Evolutionary conservation across 2,797 vertebrate genomes (phyloP).

Genomic region (Columba guinea): DNA sequence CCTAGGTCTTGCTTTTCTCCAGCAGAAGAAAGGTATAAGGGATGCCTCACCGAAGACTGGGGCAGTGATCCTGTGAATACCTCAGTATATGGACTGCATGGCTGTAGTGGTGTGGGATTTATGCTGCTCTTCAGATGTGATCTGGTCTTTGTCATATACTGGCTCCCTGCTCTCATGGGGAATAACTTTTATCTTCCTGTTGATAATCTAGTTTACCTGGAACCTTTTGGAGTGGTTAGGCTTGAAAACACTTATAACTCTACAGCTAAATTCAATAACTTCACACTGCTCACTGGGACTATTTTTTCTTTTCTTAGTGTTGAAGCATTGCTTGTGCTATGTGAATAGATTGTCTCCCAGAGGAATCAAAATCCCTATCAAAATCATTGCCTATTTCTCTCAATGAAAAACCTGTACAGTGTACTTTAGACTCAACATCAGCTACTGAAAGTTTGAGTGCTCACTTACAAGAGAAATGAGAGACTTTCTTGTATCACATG

Average conservation of each 20-base stretch:
- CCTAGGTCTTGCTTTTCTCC: background rate
- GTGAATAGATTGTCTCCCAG: background rate
- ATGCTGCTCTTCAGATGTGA: background rate
- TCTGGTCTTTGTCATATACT: background rate
- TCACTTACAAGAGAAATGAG: background rate
- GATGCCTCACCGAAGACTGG: background rate
- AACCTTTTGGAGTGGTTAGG: slow-evolving; percentile 2
- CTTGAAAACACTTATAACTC: background rate
- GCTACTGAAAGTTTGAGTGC: background rate
- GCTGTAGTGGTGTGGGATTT: background rate
- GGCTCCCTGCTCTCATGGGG: background rate
- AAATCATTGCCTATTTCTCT: background rate
- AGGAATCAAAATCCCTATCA: background rate
- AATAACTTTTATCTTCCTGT: background rate
- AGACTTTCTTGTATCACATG: fast-evolving
- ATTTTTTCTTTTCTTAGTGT: background rate
- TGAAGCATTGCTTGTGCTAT: background rate
- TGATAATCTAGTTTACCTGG: background rate
- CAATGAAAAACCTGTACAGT: background rate
- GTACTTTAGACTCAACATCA: background rate
- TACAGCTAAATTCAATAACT: background rate
- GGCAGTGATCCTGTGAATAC: background rate
- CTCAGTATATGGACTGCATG: background rate
- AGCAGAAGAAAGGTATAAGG: background rate
- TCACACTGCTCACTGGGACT: background rate